A percentile compares a stretch with the other conserved stretches of the same genome.
These are phyloP conservation scores for Brassicogethes aeneus DNA, from an alignment of 2,888 invertebrate species.

Conservation along the genomic window DNA sequence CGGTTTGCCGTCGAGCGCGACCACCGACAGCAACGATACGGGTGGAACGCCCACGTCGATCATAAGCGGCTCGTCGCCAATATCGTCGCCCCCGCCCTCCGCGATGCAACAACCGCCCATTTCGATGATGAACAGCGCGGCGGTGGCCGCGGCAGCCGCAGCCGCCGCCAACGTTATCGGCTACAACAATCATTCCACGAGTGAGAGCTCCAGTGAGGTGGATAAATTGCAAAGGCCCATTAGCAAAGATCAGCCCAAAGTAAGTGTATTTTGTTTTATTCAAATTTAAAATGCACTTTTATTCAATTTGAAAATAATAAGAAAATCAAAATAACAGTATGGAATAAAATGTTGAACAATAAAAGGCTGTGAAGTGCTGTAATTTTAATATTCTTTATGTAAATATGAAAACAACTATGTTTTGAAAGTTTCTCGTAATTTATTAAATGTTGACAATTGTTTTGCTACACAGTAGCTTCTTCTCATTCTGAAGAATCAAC, in stretches of 20 bases:
- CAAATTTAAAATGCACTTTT: no score
- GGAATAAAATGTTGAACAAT: no score
- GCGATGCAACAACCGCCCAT: constrained; percentile 5
- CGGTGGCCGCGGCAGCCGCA: constrained; percentile 6
- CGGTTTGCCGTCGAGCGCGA: constrained; percentile 67
- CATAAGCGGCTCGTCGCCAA: constrained; percentile 69
- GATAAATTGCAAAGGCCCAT: constrained; percentile 57
- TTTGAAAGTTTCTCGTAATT: no score
- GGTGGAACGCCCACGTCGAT: constrained; percentile 77
- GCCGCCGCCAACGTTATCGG: constrained; percentile 31
- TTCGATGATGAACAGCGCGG: neutral
- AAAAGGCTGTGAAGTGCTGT: no score
- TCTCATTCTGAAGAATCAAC: no score
- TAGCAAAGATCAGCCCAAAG: constrained; percentile 46
- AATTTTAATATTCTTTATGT: no score
- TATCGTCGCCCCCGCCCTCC: constrained; percentile 58
- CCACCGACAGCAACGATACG: constrained; percentile 77
- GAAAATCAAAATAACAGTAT: no score
- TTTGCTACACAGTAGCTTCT: no score
- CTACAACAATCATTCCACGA: constrained; percentile 65
- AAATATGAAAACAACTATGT: no score
- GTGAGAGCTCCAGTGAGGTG: constrained; percentile 61
- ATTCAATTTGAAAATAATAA: constrained; percentile 8
- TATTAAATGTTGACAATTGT: no score
- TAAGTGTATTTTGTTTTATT: constrained; percentile 29